Conservation (phyloP, 2,888 invertebrate species). For the Xestia c-nigrum region DNA sequence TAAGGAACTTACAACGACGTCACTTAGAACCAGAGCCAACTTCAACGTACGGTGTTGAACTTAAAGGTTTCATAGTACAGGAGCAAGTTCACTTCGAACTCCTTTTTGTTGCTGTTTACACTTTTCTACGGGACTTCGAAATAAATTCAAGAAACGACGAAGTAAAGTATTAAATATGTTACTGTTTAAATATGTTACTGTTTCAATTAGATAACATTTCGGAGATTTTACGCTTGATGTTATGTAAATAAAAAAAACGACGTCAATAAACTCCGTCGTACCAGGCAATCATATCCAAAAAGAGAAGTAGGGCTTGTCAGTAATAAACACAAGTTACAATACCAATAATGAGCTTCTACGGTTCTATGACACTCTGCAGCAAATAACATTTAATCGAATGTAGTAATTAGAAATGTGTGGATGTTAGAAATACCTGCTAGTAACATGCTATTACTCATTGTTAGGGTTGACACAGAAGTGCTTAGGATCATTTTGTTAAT, state of each 20-base stretch:
- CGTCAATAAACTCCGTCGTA: background rate
- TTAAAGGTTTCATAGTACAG: conserved; percentile 14
- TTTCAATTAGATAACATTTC: no score
- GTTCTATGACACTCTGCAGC: background rate
- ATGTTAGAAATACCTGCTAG: conserved; percentile 57
- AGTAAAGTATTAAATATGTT: background rate
- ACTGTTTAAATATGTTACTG: background rate
- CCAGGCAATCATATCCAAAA: conserved; percentile 15
- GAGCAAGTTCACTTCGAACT: background rate
- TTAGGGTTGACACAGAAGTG: conserved; percentile 40
- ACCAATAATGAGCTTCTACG: background rate
- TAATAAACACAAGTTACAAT: background rate
- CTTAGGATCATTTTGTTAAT: background rate
- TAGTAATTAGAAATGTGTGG: conserved; percentile 38
- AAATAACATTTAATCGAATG: conserved; percentile 42
- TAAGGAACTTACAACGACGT: conserved; percentile 16
- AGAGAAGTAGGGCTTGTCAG: background rate
- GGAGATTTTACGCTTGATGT: no score
- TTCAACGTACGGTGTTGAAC: conserved; percentile 33
- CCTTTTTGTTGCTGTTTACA: background rate
- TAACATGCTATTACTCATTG: conserved; percentile 27
- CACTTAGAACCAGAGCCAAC: conserved; percentile 27
- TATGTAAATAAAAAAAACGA: background rate
- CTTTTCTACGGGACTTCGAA: background rate
- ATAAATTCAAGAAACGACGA: background rate